These are phyloP conservation scores for Coregonus clupeaformis DNA, from an alignment of 2,113 vertebrate species.

Conservation along the genomic window DNA sequence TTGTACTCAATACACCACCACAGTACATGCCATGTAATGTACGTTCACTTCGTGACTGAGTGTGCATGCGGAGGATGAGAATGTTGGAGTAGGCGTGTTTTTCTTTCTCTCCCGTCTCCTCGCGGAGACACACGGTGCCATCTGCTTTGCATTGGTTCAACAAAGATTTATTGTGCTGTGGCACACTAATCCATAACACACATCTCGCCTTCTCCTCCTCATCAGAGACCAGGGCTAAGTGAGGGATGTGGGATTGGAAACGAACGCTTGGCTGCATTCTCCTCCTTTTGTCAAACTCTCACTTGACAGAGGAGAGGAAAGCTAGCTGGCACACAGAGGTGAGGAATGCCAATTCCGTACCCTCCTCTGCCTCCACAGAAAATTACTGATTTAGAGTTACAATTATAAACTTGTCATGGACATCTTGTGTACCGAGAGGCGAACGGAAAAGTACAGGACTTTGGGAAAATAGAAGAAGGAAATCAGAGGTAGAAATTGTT, in stretches of 20 bases:
- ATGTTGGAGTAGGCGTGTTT: constrained; percentile 64
- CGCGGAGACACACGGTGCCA: constrained; percentile 73
- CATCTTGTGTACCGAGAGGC: constrained; percentile 59
- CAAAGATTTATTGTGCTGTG: constrained; percentile 80
- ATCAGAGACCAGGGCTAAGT: constrained; percentile 65
- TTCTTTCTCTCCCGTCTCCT: constrained; percentile 19
- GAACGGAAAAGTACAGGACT: constrained; percentile 27
- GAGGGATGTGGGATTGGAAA: constrained; percentile 69
- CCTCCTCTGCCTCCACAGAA: constrained; percentile 66
- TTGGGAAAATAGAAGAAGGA: no score
- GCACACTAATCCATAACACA: constrained; percentile 79
- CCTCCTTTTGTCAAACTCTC: constrained; percentile 65
- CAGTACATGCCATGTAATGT: not conserved
- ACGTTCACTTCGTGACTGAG: not conserved
- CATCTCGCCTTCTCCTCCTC: constrained; percentile 71
- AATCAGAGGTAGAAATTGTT: constrained; percentile 10
- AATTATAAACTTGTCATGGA: constrained; percentile 72
- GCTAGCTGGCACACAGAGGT: constrained; percentile 70
- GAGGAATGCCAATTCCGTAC: constrained; percentile 71
- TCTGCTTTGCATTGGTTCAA: constrained; percentile 81
- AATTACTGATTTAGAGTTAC: constrained; percentile 61
- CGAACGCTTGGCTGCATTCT: constrained; percentile 61
- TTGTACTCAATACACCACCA: not conserved
- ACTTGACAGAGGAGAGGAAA: constrained; percentile 56
- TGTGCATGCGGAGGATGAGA: constrained; percentile 66